phyloP scores from a whole-genome alignment of 2,113 vertebrate genomes.

The Antechinus stuartii region DNA sequence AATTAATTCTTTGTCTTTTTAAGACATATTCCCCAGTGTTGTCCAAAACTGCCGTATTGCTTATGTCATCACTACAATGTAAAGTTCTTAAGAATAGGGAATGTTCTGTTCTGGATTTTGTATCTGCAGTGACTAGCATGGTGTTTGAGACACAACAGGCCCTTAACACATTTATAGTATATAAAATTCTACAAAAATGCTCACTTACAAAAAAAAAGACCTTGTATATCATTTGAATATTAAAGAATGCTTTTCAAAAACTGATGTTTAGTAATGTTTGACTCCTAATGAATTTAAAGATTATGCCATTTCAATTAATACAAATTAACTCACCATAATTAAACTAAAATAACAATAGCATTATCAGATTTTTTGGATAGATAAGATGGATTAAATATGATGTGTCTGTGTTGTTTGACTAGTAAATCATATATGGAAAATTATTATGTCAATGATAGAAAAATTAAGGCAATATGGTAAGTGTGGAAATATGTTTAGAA shows the following conservation, averaged over 20 bases:
- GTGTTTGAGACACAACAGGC: background rate
- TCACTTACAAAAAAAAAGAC: background rate
- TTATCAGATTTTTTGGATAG: constrained; percentile 59
- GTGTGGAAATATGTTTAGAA: no score
- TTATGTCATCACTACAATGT: background rate
- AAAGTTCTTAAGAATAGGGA: background rate
- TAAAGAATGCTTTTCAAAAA: background rate
- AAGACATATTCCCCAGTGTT: background rate
- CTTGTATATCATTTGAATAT: background rate
- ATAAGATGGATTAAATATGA: constrained; percentile 5
- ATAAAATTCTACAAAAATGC: background rate
- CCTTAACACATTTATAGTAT: background rate
- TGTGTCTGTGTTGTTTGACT: constrained; percentile 39
- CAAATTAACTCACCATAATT: constrained; percentile 74
- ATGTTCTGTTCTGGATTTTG: background rate
- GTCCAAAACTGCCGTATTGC: background rate
- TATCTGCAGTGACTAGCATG: background rate
- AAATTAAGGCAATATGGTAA: constrained; percentile 8
- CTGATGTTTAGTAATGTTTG: background rate
- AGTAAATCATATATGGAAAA: constrained; percentile 67
- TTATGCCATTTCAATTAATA: constrained; percentile 72
- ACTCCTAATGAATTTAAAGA: constrained; percentile 70
- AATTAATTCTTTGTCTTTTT: background rate
- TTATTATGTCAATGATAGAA: constrained; percentile 43
- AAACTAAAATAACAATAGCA: constrained; percentile 68